Percentiles rank a stretch among this genome's conserved stretches.
Evolutionary conservation across 2,113 vertebrate species (phyloP).

Genomic region (Panthera uncia): DNA sequence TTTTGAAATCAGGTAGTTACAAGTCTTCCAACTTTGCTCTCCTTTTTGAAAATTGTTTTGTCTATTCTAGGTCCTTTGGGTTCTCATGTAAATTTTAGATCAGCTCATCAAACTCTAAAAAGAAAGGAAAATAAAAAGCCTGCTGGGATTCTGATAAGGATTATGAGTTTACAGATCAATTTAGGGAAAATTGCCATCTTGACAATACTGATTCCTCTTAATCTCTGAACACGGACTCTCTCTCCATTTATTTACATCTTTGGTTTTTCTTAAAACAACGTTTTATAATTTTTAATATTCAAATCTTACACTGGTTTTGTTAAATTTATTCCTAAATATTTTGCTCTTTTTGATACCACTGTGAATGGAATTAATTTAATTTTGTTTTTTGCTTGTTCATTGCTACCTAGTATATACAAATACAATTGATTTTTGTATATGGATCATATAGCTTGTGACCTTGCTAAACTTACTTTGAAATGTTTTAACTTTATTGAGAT

Average conservation of each 20-base stretch:
- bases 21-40: slow-evolving; percentile 2
- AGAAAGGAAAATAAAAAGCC: neutral
- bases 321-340: slow-evolving; percentile 20
- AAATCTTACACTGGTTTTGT: neutral
- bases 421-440: neutral
- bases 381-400: slow-evolving; percentile 8
- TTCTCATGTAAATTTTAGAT: slow-evolving; percentile 36
- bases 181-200: neutral
- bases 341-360: neutral
- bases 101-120: neutral
- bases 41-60: neutral
- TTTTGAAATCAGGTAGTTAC: slow-evolving; percentile 24
- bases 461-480: slow-evolving; percentile 11
- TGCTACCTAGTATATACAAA: slow-evolving; percentile 1
- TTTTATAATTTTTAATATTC: neutral
- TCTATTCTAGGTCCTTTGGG: neutral
- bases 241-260: slow-evolving; percentile 21
- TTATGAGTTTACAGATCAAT: slow-evolving; percentile 22
- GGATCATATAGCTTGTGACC: neutral
- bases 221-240: neutral
- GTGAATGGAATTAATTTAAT: neutral
- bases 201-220: neutral
- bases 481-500: neutral
- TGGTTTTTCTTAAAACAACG: neutral
- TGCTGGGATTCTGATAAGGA: neutral